These are phyloP conservation scores for Zingel zingel DNA, from an alignment of 2,113 vertebrate species.

Conservation along the genomic window DNA sequence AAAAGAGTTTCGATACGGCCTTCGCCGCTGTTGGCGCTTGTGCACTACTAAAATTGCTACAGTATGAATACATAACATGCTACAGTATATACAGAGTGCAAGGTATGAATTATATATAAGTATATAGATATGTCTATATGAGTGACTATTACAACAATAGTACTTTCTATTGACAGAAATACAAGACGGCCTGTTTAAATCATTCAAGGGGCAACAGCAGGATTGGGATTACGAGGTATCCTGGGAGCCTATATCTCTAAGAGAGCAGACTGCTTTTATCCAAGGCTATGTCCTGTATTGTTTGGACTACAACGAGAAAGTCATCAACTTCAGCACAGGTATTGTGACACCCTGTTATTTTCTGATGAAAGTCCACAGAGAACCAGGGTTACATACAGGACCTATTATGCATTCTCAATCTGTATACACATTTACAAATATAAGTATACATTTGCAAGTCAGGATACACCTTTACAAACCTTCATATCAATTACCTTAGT, in stretches of 20 bases:
- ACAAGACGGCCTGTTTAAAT: constrained; percentile 3
- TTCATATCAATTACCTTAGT: too few relatives aligned
- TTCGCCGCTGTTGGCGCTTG: too few relatives aligned
- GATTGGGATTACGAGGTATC: constrained; percentile 41
- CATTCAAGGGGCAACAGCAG: not conserved
- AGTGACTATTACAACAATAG: too few relatives aligned
- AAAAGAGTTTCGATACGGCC: too few relatives aligned
- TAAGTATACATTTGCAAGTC: too few relatives aligned
- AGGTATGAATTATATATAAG: too few relatives aligned
- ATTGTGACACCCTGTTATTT: not conserved
- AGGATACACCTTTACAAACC: too few relatives aligned
- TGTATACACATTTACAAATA: not conserved
- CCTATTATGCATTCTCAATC: not conserved
- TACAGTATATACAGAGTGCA: too few relatives aligned
- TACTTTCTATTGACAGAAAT: constrained; percentile 39
- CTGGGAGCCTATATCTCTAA: constrained; percentile 64
- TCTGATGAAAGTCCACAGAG: not conserved
- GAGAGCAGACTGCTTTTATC: constrained; percentile 68
- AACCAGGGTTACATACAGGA: not conserved
- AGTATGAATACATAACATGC: too few relatives aligned
- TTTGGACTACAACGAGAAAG: not conserved
- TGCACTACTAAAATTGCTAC: too few relatives aligned
- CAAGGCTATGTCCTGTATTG: constrained; percentile 62
- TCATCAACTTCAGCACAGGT: constrained; percentile 53
- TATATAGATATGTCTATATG: too few relatives aligned